Conservation (phyloP, 2,888 invertebrate genomes). For the Druceiella hillmani region DNA sequence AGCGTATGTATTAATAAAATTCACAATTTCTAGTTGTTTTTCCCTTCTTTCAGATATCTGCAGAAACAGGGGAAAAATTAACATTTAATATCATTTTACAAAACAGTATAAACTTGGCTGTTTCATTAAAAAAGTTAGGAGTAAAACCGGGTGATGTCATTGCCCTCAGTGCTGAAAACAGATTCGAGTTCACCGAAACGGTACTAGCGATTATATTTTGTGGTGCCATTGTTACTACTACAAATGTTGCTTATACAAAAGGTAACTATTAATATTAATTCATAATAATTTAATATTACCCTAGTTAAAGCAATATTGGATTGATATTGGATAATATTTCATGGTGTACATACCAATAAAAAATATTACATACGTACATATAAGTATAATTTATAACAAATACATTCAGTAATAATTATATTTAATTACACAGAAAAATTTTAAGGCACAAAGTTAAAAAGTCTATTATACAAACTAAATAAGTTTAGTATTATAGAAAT, state of each 20-base stretch:
- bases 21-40: too few species aligned
- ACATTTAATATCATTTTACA: constrained; percentile 38
- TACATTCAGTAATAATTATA: too few species aligned
- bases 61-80: constrained; percentile 36
- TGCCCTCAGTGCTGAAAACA: constrained; percentile 46
- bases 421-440: too few species aligned
- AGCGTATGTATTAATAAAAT: too few species aligned
- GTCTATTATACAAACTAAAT: too few species aligned
- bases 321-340: too few species aligned
- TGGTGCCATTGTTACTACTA: constrained; percentile 41
- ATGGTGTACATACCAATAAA: too few species aligned
- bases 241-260: constrained; percentile 45
- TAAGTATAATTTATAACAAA: too few species aligned
- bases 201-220: constrained; percentile 37
- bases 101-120: constrained; percentile 35
- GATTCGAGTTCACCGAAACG: constrained; percentile 38
- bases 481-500: too few species aligned
- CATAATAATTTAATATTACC: constrained; percentile 1
- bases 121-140: constrained; percentile 34
- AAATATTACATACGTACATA: too few species aligned
- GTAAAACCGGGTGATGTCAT: constrained; percentile 36
- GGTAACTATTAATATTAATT: constrained; percentile 31
- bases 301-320: too few species aligned
- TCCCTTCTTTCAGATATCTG: constrained; percentile 37
- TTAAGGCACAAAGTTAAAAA: too few species aligned